Evolutionary conservation across 2,888 invertebrate species (phyloP).

Genomic region (Dynastes hyllus): DNA sequence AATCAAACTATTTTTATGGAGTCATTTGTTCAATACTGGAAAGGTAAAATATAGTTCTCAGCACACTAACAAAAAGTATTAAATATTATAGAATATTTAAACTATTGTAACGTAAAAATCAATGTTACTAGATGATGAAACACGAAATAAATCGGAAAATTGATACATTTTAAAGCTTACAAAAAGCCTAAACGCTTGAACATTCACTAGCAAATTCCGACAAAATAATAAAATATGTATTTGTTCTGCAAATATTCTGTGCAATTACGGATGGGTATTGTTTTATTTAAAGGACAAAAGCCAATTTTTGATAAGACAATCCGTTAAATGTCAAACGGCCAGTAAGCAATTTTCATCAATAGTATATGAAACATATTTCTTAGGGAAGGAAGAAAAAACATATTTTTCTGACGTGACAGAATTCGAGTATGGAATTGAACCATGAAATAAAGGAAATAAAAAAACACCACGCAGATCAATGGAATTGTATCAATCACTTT

Average conservation of each 20-base stretch:
- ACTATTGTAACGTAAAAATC: slow-evolving; percentile 16
- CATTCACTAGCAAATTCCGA: too few relatives aligned
- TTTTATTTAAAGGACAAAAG: too few relatives aligned
- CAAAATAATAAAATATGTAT: too few relatives aligned
- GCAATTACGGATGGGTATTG: too few relatives aligned
- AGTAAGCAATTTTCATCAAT: too few relatives aligned
- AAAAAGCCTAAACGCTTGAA: background rate
- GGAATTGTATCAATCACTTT: slow-evolving; percentile 42
- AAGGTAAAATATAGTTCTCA: slow-evolving; percentile 1
- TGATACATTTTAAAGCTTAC: background rate
- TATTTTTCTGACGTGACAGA: background rate
- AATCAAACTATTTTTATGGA: background rate
- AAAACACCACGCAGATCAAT: background rate
- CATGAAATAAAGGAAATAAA: background rate
- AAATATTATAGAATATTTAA: slow-evolving; percentile 11
- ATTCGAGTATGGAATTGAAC: background rate
- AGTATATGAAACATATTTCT: background rate
- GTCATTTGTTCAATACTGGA: background rate
- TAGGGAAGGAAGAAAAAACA: background rate
- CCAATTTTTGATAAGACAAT: too few relatives aligned
- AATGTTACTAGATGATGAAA: background rate
- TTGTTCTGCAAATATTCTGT: too few relatives aligned
- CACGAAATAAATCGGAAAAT: background rate
- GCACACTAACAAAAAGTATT: background rate
- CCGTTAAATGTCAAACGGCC: too few relatives aligned